Base-by-base conservation (phyloP, 2,888 invertebrate species). In the Tenthredo livida region DNA sequence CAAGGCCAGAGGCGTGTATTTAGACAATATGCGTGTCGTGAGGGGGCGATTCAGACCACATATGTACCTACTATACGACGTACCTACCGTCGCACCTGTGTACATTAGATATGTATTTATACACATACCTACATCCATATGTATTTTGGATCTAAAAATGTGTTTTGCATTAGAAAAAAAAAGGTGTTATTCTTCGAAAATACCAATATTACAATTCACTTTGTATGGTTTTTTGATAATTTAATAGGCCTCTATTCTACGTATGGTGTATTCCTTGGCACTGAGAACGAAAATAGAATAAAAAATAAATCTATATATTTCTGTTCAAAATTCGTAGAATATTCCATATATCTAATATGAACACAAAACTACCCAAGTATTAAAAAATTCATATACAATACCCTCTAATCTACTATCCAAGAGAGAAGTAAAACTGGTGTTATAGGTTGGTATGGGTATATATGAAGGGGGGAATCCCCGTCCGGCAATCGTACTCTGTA, bases 401-500 rank as follows among this genome's bases (percentile, higher is more conserved):
- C 9, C 67, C 29, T 67, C 29, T 67, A 67, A 67, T 67, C 33
- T 67, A 29, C 29, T 29, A 67, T 33, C 15, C 25, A 67, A 67
- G 67, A 43, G n/a, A 40, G 40, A 15, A 72, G 40, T 43, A 72
- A 72, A 72, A 43, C 72, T 21, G 37, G n/a, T 21, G 21, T 37
- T 43, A 72, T 72, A 40, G n/a, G 12, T 10, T 43, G 37, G 37
- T 21, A 72, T 47, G n/a, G n/a, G n/a, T n/a, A 47, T 47, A 12
- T 29, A 29, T 29, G 10, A 43, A 17, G 72, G 37, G 29, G 75
- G 75, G 29, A 77, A 50, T 50, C 75, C 75, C 75, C 29, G 33
- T 77, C 47, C 50, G 47, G 75, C 75, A 77, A 77, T 77, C 47
- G 75, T 77, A 77, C 75, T 50, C 75, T 77, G 75, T 77, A 77